Conservation (phyloP, 2,888 invertebrate species). For the Chromoteleia sp. region DNA sequence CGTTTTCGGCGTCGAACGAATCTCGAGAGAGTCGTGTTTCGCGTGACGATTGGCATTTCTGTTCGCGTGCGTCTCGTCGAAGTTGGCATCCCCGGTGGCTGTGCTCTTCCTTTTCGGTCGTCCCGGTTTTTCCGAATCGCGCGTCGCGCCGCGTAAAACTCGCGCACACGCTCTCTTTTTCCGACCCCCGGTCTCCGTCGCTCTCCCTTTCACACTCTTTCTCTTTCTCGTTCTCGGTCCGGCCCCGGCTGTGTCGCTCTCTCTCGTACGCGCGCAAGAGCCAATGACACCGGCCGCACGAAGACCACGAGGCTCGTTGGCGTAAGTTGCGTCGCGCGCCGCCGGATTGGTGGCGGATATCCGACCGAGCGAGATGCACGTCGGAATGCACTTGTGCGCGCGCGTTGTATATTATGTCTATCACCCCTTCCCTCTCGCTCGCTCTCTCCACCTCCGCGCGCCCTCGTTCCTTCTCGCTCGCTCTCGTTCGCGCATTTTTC, state of each 20-base stretch:
- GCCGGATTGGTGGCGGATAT: conserved; percentile 65
- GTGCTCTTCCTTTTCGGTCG: conserved; percentile 25
- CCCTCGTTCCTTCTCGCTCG: neutral
- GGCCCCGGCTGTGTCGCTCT: conserved; percentile 9
- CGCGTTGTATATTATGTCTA: conserved; percentile 20
- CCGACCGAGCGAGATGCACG: conserved; percentile 63
- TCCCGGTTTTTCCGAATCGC: conserved; percentile 29
- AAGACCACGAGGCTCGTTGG: conserved; percentile 56
- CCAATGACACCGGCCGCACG: conserved; percentile 65
- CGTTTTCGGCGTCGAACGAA: too few relatives aligned
- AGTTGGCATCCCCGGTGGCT: conserved; percentile 13
- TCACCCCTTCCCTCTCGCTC: conserved; percentile 3
- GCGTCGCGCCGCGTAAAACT: neutral
- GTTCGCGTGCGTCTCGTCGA: conserved; percentile 1
- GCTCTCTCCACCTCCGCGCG: neutral
- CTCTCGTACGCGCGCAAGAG: conserved; percentile 35
- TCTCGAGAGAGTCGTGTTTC: too few relatives aligned
- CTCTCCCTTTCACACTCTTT: neutral
- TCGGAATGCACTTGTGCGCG: conserved; percentile 60
- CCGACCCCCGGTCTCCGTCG: neutral
- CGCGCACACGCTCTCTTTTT: conserved; percentile 9
- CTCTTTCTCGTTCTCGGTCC: too few relatives aligned
- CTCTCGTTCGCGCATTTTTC: neutral
- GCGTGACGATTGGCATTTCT: neutral
- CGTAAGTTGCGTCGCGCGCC: conserved; percentile 58